A percentile compares a stretch with the other conserved stretches of the same genome.
These are phyloP conservation scores for Drosophila cardini DNA, from an alignment of 1,140 invertebrate species.

Conservation along the genomic window DNA sequence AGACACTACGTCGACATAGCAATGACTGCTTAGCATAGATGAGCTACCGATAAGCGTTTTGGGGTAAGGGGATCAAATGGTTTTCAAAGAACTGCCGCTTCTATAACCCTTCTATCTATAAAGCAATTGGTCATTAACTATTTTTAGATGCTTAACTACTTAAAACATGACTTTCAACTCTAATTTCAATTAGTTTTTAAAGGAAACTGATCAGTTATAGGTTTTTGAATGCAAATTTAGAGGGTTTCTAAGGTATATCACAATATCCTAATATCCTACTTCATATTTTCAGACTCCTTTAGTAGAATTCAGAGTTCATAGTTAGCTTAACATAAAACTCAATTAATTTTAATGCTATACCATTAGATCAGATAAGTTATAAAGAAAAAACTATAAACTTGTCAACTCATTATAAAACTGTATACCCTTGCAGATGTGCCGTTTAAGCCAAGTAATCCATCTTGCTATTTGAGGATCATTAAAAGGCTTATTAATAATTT, in stretches of 20 bases:
- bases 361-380: constrained; percentile 2
- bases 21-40: constrained; percentile 60
- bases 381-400: constrained; percentile 24
- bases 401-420: constrained; percentile 44
- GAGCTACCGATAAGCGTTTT: constrained; percentile 61
- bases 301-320: no score
- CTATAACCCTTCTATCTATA: constrained; percentile 6
- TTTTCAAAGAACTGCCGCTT: constrained; percentile 71
- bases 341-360: not conserved
- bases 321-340: no score
- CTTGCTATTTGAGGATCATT: constrained; percentile 29
- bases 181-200: no score
- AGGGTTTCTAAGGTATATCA: no score
- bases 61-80: constrained; percentile 52
- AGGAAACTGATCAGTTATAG: no score
- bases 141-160: not conserved
- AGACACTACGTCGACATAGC: constrained; percentile 66
- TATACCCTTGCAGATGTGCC: constrained; percentile 22
- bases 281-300: no score
- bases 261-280: no score
- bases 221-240: no score
- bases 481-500: constrained; percentile 52
- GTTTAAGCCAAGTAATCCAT: constrained; percentile 4
- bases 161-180: not conserved
- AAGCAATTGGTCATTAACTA: constrained; percentile 10